Evolutionary conservation across 2,797 vertebrate genomes (phyloP), one percentile per base, ranked within the genome.

Genomic region (Tenualosa thibaudeaui): DNA sequence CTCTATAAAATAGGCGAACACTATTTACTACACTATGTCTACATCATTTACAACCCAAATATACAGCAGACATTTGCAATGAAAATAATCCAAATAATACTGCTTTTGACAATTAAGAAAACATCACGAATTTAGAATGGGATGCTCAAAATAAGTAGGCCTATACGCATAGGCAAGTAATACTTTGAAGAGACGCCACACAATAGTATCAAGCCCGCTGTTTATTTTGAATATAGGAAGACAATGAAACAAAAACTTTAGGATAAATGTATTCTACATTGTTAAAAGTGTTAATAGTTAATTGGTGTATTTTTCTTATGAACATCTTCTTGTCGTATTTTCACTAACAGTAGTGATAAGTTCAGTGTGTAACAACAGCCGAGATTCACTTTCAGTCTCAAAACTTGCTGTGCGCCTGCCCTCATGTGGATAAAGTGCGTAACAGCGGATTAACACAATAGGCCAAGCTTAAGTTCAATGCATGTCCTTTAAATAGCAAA

Each of bases 361-460:
- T 62, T n/a, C n/a, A 62, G 40, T 46, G 37, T 43, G 71, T 43
- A 40, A 78, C 40, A 46, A 83, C 83, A 78, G 87, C 81, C 87
- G 86, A 86, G 87, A 85, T 82, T 43, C 10, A 3, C 22, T 85
- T 83, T 19, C 65, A 82, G 58, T 49, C 82, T 81, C 40, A 2
- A 87, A 87, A 84, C 68, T 75, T 92, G 90, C 88, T 94, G 54
- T 93, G 94, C 94, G 95, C 89, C 93, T 95, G 97, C 97, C 98
- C 96, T 95, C 97, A 89, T 95, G 97, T 99, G 98, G 97, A 92
- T 91, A 86, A 82, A 84, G 54, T 13, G 81, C 81, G 91, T 87
- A 94, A 56, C 43, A 85, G 85, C 89, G 51, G 0, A 82, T 81
- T 86, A 31, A 46, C 24, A 84, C 68, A 82, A 56, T 1, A 81